Conservation (phyloP, 2,888 invertebrate genomes). For the Lepidocyrtinus sp. region DNA sequence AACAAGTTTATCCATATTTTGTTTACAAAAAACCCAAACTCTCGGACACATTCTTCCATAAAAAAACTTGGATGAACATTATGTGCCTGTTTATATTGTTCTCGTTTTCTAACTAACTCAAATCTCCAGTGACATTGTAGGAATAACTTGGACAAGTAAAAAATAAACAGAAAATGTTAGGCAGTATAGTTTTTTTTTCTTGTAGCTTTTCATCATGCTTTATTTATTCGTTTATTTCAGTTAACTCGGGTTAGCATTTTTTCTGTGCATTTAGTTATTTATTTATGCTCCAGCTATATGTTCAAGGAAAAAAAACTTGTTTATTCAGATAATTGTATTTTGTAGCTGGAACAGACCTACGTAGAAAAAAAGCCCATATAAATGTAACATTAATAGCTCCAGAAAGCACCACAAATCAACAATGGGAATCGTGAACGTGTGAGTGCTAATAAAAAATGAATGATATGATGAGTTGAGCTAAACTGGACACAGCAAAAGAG, state of each 20-base stretch:
- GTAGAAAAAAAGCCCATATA: slow-evolving; percentile 1
- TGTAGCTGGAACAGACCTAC: slow-evolving; percentile 4
- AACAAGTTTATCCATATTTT: slow-evolving; percentile 13
- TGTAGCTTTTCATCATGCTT: slow-evolving; percentile 1
- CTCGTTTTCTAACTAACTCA: slow-evolving; percentile 25
- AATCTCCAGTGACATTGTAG: slow-evolving; percentile 41
- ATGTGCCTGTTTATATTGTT: slow-evolving; percentile 13
- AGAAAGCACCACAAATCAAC: slow-evolving; percentile 23
- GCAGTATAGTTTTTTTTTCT: background rate
- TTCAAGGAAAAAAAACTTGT: slow-evolving; percentile 15
- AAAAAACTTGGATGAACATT: slow-evolving; percentile 31
- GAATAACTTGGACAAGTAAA: slow-evolving; percentile 20
- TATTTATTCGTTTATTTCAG: slow-evolving; percentile 20
- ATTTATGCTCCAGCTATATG: slow-evolving; percentile 18
- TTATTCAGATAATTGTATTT: slow-evolving; percentile 20
- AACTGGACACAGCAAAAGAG: slow-evolving; percentile 3
- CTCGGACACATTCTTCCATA: slow-evolving; percentile 22
- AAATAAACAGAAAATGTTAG: slow-evolving; percentile 28
- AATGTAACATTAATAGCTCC: slow-evolving; percentile 20
- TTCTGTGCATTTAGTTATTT: slow-evolving; percentile 13
- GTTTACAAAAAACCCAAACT: slow-evolving; percentile 6
- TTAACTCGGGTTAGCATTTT: slow-evolving; percentile 20
- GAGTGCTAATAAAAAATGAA: slow-evolving; percentile 52
- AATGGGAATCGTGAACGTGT: slow-evolving; percentile 28
- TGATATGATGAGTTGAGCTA: slow-evolving; percentile 40